These are phyloP conservation scores for Meandrusa payeni DNA, from an alignment of 2,888 invertebrate species.

Conservation along the genomic window DNA sequence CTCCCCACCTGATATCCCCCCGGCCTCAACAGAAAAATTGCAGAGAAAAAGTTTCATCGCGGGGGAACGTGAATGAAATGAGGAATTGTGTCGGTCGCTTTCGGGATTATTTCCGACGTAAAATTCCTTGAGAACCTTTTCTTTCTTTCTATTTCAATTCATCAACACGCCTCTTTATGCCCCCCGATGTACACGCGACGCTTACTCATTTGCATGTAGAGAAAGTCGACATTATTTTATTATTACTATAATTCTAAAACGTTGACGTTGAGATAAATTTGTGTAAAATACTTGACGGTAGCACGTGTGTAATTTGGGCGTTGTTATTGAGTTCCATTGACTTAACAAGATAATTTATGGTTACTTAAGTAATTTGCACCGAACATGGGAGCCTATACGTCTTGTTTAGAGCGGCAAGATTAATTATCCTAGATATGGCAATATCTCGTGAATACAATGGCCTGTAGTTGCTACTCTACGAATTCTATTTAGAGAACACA, in stretches of 20 bases:
- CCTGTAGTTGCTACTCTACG: not conserved
- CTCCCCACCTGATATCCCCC: slow-evolving; percentile 77
- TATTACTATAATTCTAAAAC: slow-evolving; percentile 1
- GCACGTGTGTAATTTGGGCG: slow-evolving; percentile 35
- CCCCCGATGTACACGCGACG: slow-evolving; percentile 30
- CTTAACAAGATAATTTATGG: slow-evolving; percentile 49
- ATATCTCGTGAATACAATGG: slow-evolving; percentile 18
- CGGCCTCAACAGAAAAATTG: slow-evolving; percentile 78
- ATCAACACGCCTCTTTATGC: slow-evolving; percentile 51
- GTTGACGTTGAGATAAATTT: slow-evolving; percentile 3
- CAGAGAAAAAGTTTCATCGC: slow-evolving; percentile 81
- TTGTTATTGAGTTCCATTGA: slow-evolving; percentile 39
- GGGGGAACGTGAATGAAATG: slow-evolving; percentile 79
- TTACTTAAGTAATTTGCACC: slow-evolving; percentile 45
- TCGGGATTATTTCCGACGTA: slow-evolving; percentile 74
- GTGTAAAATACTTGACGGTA: slow-evolving; percentile 1
- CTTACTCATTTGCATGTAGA: slow-evolving; percentile 20
- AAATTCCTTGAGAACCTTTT: slow-evolving; percentile 69
- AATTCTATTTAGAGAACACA: not conserved
- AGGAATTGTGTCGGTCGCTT: slow-evolving; percentile 76
- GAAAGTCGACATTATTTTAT: slow-evolving; percentile 3
- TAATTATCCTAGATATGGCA: slow-evolving; percentile 37
- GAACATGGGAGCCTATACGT: slow-evolving; percentile 42
- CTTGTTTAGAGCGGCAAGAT: slow-evolving; percentile 44
- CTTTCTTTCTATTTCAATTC: slow-evolving; percentile 74